Base-by-base conservation (phyloP, 2,797 vertebrate species). In the Chrysolophus pictus region DNA sequence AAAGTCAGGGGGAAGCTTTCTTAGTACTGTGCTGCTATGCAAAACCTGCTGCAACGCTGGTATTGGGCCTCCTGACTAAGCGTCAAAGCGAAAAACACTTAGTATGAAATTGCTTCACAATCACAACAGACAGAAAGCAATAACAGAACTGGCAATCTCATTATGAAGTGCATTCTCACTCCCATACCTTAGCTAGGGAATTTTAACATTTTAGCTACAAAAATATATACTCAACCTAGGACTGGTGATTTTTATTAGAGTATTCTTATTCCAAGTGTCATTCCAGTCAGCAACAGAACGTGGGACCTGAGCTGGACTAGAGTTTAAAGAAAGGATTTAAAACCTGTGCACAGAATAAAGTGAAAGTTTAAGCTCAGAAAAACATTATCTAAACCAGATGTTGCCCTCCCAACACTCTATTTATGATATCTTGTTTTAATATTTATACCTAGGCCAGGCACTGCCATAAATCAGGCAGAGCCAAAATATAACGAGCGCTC, bases 351-450 rank as follows among this genome's bases (percentile, higher is more conserved):
- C 67, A 84, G 55, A 85, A 59, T 60, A 82, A 91, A 92, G 91
- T 81, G 68, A 79, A 96, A 94, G 67, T 87, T 96, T 91, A 77
- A 77, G 79, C 82, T 53, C 44, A 84, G 81, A 93, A 85, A 88
- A 74, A 33, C 37, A 74, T 95, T 95, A 97, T 92, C 94, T 91
- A 97, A 97, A 93, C 91, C 96, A 96, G 93, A 97, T 94, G 96
- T 88, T 93, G 87, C 89, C 93, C 94, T 90, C 76, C 39, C 75
- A 97, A 87, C 46, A 78, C 77, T 84, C 73, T 56, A 37, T 93
- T 95, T 84, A 87, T 91, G 88, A 95, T 91, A 92, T 95, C 92
- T 58, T 70, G 90, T 65, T 96, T 92, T 92, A 95, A 95, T 96
- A 96, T 94, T 96, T 91, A 85, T 91, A 89, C 87, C 90, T 95